A percentile compares a stretch with the other conserved stretches of the same genome.
Conservation (phyloP, 2,113 vertebrate genomes). For the Nannospalax galili region DNA sequence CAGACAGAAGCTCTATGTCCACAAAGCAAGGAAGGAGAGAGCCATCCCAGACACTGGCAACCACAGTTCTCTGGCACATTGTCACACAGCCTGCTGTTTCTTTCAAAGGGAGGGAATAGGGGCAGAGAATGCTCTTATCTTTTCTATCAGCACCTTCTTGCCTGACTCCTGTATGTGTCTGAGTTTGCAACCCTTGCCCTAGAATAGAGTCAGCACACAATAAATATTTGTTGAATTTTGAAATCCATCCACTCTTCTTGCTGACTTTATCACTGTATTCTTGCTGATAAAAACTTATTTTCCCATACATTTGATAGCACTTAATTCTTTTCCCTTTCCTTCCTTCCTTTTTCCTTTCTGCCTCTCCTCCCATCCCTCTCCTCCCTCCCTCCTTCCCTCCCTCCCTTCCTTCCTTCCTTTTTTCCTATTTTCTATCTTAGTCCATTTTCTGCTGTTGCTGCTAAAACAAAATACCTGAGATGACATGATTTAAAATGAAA, state of each 20-base stretch:
- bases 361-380: background rate
- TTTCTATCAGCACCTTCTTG: background rate
- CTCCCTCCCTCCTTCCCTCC: accelerated
- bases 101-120: constrained; percentile 5
- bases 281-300: constrained; percentile 51
- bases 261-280: constrained; percentile 50
- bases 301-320: constrained; percentile 1
- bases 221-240: constrained; percentile 68
- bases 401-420: background rate
- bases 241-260: constrained; percentile 53
- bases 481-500: background rate
- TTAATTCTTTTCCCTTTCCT: background rate
- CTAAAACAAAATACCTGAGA: background rate
- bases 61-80: background rate
- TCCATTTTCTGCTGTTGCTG: background rate
- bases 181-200: constrained; percentile 54
- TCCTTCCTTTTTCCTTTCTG: background rate
- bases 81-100: background rate
- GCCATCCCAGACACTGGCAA: background rate
- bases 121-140: background rate
- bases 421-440: background rate
- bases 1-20: background rate
- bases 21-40: background rate
- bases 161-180: background rate
- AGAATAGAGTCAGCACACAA: constrained; percentile 33